A percentile compares a stretch with the other conserved stretches of the same genome.
These are phyloP conservation scores for Epinotia ramella DNA, from an alignment of 2,888 invertebrate species.

Conservation along the genomic window DNA sequence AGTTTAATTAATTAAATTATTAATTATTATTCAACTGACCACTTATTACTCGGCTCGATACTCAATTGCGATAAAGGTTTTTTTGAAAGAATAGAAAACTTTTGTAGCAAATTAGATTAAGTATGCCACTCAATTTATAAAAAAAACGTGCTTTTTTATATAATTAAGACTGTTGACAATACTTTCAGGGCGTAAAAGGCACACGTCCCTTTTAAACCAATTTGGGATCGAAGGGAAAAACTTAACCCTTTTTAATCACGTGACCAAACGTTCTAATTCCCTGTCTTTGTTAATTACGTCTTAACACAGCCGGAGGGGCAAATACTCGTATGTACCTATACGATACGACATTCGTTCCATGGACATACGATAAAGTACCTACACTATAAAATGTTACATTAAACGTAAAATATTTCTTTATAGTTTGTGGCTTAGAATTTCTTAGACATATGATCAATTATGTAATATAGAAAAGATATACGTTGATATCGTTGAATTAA, in stretches of 20 bases:
- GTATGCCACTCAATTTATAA: constrained; percentile 5
- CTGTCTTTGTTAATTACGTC: constrained; percentile 49
- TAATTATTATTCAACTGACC: no score
- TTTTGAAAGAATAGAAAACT: background rate
- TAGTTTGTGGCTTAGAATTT: background rate
- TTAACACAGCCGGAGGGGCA: constrained; percentile 19
- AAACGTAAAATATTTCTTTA: no score
- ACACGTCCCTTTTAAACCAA: constrained; percentile 75
- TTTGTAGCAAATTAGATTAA: background rate
- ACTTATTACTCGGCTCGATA: no score
- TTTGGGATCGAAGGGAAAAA: constrained; percentile 74
- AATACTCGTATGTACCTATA: no score
- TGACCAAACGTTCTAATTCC: constrained; percentile 70
- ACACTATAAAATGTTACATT: background rate
- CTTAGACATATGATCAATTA: background rate
- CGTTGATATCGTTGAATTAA: no score
- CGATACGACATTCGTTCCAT: background rate
- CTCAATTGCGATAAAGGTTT: background rate
- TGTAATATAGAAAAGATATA: no score
- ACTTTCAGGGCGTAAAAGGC: constrained; percentile 47
- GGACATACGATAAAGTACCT: background rate
- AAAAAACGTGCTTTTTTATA: constrained; percentile 14
- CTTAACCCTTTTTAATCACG: constrained; percentile 82
- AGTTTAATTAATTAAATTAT: no score
- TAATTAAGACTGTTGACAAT: constrained; percentile 28